These are phyloP conservation scores for Liolophura sinensis DNA, from an alignment of 1,140 invertebrate species.

Conservation along the genomic window DNA sequence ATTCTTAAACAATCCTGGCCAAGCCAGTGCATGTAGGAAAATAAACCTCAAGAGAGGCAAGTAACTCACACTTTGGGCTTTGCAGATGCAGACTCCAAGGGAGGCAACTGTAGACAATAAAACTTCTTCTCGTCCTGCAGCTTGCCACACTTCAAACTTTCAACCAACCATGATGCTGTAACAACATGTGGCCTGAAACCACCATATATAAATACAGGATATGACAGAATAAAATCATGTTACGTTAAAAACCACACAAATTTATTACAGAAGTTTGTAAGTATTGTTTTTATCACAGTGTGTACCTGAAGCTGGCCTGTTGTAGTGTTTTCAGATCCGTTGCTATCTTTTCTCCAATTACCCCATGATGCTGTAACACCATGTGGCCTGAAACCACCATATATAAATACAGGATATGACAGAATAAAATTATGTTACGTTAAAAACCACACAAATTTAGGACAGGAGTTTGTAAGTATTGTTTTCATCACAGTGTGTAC, in stretches of 20 bases:
- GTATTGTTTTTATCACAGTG: too few species aligned
- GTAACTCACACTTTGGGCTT: slow-evolving; percentile 23
- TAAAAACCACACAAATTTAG: too few species aligned
- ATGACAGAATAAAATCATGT: too few species aligned
- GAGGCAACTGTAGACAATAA: slow-evolving; percentile 28
- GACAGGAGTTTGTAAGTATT: too few species aligned
- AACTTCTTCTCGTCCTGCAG: slow-evolving; percentile 64
- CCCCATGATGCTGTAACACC: slow-evolving; percentile 75
- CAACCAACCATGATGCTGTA: slow-evolving; percentile 72
- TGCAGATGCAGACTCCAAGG: slow-evolving; percentile 33
- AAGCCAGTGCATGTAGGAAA: too few species aligned
- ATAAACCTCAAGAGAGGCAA: not conserved
- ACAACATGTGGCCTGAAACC: slow-evolving; percentile 69
- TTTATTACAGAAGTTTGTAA: too few species aligned
- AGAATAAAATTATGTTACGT: too few species aligned
- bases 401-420: not conserved
- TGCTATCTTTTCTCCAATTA: slow-evolving; percentile 67
- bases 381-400: slow-evolving; percentile 63
- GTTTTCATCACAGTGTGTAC: too few species aligned
- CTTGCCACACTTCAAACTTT: slow-evolving; percentile 69
- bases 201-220: slow-evolving; percentile 9
- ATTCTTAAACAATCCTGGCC: too few species aligned
- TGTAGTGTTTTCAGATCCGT: slow-evolving; percentile 44
- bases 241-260: too few species aligned
- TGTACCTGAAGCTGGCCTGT: slow-evolving; percentile 29